Percentiles rank a stretch among this genome's conserved stretches.
phyloP scores from a whole-genome alignment of 1,140 invertebrate species.

The Zaprionus vittiger region DNA sequence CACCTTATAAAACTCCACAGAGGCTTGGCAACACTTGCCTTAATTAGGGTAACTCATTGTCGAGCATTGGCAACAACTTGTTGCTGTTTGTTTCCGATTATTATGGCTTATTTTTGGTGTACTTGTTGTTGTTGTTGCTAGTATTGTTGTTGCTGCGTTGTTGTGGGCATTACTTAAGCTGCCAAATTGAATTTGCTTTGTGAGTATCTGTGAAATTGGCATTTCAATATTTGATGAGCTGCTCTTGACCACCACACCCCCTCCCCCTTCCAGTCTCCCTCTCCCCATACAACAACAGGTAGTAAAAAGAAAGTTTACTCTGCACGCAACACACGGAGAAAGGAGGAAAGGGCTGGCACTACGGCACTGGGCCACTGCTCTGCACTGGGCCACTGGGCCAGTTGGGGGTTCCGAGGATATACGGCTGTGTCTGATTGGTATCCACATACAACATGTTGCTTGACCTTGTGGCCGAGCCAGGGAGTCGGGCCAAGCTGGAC shows the following conservation, averaged over 20 bases:
- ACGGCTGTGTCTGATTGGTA: constrained; percentile 13
- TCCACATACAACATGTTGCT: constrained; percentile 7
- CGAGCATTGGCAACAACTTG: background rate
- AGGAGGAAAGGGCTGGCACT: constrained; percentile 7
- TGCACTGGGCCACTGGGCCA: background rate
- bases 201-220: constrained; percentile 79
- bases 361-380: background rate
- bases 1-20: no score
- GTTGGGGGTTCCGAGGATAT: background rate
- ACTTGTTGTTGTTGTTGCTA: background rate
- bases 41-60: constrained; percentile 7
- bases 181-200: constrained; percentile 74
- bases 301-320: constrained; percentile 58
- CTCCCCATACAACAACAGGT: constrained; percentile 29
- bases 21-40: no score
- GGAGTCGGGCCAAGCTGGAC: background rate
- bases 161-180: constrained; percentile 64
- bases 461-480: constrained; percentile 26
- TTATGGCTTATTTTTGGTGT: constrained; percentile 17
- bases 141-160: constrained; percentile 8
- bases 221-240: constrained; percentile 79
- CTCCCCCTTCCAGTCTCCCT: background rate
- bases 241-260: constrained; percentile 1
- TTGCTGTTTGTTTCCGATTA: constrained; percentile 21
- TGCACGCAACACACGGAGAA: constrained; percentile 18